These are phyloP conservation scores for Siderastrea radians DNA, from an alignment of 92 coral and sea anemone species.

Conservation along the genomic window DNA sequence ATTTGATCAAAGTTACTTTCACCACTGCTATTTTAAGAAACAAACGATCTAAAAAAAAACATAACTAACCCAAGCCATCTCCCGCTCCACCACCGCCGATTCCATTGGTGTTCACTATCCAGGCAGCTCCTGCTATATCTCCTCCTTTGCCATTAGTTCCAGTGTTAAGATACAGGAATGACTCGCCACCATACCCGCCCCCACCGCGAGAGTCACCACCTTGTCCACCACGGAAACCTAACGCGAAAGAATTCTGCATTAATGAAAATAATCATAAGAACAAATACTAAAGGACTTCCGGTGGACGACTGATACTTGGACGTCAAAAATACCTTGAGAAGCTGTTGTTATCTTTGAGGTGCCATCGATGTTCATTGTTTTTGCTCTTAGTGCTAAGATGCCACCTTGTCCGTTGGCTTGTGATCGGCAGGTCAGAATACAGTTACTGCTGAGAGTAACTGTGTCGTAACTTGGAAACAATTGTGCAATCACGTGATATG, in stretches of 20 bases:
- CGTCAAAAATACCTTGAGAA: conserved; percentile 66
- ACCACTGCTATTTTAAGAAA: too few species aligned
- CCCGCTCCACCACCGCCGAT: conserved; percentile 53
- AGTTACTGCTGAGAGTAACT: conserved; percentile 57
- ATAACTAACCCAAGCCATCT: too few species aligned
- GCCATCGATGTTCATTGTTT: conserved; percentile 56
- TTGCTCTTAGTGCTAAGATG: conserved; percentile 67
- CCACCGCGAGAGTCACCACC: conserved; percentile 77
- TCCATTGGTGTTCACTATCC: conserved; percentile 40
- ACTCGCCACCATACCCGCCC: conserved; percentile 82
- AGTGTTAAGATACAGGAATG: conserved; percentile 34
- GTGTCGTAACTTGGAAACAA: conserved; percentile 50
- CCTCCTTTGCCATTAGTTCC: conserved; percentile 57
- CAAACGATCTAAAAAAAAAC: too few species aligned
- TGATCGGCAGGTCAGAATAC: conserved; percentile 50
- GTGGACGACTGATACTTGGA: too few species aligned
- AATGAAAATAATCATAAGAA: too few species aligned
- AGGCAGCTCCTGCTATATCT: conserved; percentile 16
- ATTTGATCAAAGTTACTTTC: too few species aligned
- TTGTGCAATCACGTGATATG: conserved; percentile 61
- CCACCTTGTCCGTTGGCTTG: conserved; percentile 60
- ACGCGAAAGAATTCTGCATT: background rate
- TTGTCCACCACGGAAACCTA: conserved; percentile 75
- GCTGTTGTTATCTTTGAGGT: conserved; percentile 56
- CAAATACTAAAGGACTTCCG: too few species aligned